Evolutionary conservation across 1,140 invertebrate genomes (phyloP), one percentile per base, ranked within the genome.

Genomic region (Chelonus insularis): DNA sequence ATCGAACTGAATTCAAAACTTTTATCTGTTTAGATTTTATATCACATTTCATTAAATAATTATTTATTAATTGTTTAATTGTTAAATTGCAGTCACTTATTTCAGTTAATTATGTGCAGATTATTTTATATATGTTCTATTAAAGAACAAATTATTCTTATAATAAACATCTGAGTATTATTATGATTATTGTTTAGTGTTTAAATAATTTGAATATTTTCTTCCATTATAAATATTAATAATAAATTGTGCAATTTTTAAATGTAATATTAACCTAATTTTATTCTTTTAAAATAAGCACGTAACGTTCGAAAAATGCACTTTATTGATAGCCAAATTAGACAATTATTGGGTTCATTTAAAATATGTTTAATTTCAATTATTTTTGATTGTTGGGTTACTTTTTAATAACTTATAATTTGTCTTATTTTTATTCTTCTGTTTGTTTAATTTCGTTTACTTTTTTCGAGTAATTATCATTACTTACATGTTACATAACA

Each of bases 401-500:
- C 18, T 2, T 9, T 23, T 50, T 29, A 12, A 12, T 21, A n/a
- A 21, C 29, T 11, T 29, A 32, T n/a, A n/a, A n/a, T n/a, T n/a
- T n/a, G n/a, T n/a, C n/a, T n/a, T n/a, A n/a, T n/a, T n/a, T n/a
- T n/a, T n/a, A n/a, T n/a, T n/a, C n/a, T 20, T 32, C 45, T 16
- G 16, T 16, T 16, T 37, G 16, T 25, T 43, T 32, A 43, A 20
- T 60, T 60, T 20, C 23, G 43, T 25, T 11, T 25, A 14, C 23
- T 50, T 69, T 55, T 18, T 18, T 57, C 32, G 51, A 12, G 58
- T 43, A 63, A 45, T 65, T 67, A 54, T 43, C 56, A 32, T 48
- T 61, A 65, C 56, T 60, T 37, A 21, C 54, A 64, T 32, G 59
- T 60, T 37, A 21, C 54, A 64, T 32, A 64, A 63, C 70, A 29